Base-by-base conservation (phyloP, 2,113 vertebrate species). In the Coturnix japonica region DNA sequence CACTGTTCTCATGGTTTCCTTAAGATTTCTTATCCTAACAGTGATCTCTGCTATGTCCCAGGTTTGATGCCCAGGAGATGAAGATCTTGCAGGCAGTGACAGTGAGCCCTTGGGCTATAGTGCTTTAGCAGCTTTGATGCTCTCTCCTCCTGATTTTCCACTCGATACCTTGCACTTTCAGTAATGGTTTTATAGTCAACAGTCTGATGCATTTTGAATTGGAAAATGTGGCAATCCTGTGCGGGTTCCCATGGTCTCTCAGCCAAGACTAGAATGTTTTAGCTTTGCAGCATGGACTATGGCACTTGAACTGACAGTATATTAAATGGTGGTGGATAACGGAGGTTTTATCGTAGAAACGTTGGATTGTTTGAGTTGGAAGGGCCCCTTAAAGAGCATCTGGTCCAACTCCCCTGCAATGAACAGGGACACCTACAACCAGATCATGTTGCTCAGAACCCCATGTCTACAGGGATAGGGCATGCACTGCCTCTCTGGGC, bases 251-350 rank as follows among this genome's bases (percentile, higher is more conserved):
- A 6, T 9, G 30, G 70, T 81, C 78, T 0, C 1, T 81, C 25
- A 33, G 2, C 28, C 46, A 30, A 70, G 28, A 28, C 64, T 67
- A 86, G 49, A 83, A 12, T 46, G 37, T 85, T 87, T 80, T 28
- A 22, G 35, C 26, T 57, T 18, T 14, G 8, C 25, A 31, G 51
- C 10, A 28, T 18, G n/a, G 30, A 13, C 0, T 1, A 33, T 5
- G 10, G 13, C 70, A 31, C 44, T 79, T 70, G 46, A 70, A 22
- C 54, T 60, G 72, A 5, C 26, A 1, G 0, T 54, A 43, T 6
- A 0, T 0, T 9, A 57, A 39, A 22, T 8, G 22, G 47, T 7
- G 18, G 20, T 41, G 69, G 15, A 12, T 71, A 7, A 16, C 6
- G 35, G 23, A 8, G 54, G 60, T 31, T 84, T 63, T 53, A 28